phyloP scores from a whole-genome alignment of 2,888 invertebrate genomes.

The Limnephilus rhombicus region DNA sequence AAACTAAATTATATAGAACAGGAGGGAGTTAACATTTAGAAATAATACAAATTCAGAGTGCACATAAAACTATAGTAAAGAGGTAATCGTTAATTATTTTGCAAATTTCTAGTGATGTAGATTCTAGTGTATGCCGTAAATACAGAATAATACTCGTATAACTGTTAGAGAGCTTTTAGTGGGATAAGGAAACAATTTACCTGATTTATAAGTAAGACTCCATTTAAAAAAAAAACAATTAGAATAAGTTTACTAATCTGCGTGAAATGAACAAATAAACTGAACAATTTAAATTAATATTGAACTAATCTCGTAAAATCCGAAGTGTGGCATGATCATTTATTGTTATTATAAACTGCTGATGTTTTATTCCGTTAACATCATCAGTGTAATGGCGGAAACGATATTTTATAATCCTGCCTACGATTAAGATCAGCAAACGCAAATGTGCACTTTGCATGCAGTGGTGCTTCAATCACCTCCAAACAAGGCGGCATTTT shows the following conservation, averaged over 20 bases:
- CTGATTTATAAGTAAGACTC: background rate
- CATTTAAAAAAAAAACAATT: background rate
- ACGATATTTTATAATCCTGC: background rate
- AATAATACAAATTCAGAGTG: too few species aligned
- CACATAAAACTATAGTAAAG: too few species aligned
- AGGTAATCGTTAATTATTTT: background rate
- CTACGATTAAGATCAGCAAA: background rate
- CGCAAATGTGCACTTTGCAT: constrained; percentile 31
- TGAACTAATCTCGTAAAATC: background rate
- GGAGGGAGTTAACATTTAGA: too few species aligned
- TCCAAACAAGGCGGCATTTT: constrained; percentile 7
- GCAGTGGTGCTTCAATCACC: background rate
- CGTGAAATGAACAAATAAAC: background rate
- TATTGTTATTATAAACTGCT: background rate
- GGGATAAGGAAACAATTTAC: background rate
- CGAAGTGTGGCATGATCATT: background rate
- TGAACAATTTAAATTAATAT: background rate
- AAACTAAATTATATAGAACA: too few species aligned
- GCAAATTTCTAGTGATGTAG: background rate
- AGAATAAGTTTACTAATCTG: background rate
- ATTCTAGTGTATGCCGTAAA: background rate
- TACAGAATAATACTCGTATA: background rate
- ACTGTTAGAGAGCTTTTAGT: background rate
- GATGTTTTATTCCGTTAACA: constrained; percentile 10
- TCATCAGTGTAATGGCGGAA: constrained; percentile 9